These are phyloP conservation scores for Laterallus jamaicensis DNA, from an alignment of 2,113 vertebrate genomes.

Conservation along the genomic window DNA sequence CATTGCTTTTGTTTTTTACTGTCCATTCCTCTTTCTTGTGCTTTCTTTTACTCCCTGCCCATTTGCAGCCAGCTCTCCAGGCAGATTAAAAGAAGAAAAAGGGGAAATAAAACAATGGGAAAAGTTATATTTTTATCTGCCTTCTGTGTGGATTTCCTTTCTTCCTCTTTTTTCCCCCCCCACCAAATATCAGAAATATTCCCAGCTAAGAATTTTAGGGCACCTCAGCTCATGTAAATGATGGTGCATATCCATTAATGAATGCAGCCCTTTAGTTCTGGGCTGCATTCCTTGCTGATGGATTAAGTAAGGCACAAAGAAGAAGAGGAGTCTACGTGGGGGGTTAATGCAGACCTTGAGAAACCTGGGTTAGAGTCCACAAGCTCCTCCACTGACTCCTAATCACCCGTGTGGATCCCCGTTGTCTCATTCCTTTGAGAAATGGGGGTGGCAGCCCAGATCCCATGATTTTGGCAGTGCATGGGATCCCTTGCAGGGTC, in stretches of 20 bases:
- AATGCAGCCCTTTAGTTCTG: not conserved
- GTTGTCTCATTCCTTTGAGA: not conserved
- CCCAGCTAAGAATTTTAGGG: not conserved
- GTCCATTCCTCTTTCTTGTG: not conserved
- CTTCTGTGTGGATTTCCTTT: not conserved
- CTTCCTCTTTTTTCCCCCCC: not conserved
- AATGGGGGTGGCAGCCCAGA: not conserved
- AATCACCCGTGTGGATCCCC: accelerated
- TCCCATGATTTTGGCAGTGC: not conserved
- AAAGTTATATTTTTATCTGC: not conserved
- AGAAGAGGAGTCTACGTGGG: not conserved
- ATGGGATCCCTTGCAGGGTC: not conserved
- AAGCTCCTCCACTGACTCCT: not conserved
- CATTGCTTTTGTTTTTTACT: not conserved
- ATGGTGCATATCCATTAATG: not conserved
- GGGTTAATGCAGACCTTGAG: not conserved
- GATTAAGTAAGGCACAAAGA: not conserved
- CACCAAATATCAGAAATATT: not conserved
- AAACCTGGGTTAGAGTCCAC: not conserved
- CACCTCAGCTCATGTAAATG: not conserved
- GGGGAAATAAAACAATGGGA: not conserved
- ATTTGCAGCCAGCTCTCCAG: not conserved
- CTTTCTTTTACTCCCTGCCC: constrained; percentile 14
- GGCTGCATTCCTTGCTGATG: not conserved
- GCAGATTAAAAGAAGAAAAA: not conserved